These are phyloP conservation scores for Calameuta filiformis DNA, from an alignment of 2,888 invertebrate genomes.

Conservation along the genomic window DNA sequence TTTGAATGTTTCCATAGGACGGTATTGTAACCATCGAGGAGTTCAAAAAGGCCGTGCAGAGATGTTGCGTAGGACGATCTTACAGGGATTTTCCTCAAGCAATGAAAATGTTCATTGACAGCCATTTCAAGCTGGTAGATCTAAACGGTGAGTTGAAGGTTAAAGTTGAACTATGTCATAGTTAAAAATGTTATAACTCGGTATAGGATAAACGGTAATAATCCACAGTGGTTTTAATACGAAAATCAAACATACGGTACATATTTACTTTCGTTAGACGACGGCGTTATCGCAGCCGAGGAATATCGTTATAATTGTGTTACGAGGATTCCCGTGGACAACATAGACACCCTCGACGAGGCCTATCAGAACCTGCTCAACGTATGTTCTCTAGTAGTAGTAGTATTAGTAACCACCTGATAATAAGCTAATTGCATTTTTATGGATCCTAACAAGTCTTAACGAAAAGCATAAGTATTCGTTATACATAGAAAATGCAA, in stretches of 20 bases:
- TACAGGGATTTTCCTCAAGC: conserved; percentile 87
- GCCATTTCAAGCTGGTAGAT: conserved; percentile 85
- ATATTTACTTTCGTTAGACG: conserved; percentile 62
- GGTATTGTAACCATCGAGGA: conserved; percentile 84
- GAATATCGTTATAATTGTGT: conserved; percentile 88
- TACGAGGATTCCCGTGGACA: conserved; percentile 82
- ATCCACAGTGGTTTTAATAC: background rate
- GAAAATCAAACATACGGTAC: background rate
- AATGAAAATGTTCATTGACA: conserved; percentile 87
- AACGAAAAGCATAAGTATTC: background rate
- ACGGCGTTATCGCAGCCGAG: conserved; percentile 82
- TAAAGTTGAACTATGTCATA: background rate
- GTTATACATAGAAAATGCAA: conserved; percentile 5
- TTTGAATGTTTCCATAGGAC: conserved; percentile 70
- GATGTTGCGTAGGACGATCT: conserved; percentile 80
- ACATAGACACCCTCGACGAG: conserved; percentile 80
- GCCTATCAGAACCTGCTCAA: conserved; percentile 81
- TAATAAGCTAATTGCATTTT: background rate
- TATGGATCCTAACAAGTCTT: background rate
- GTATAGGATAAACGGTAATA: background rate
- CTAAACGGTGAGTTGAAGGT: conserved; percentile 70
- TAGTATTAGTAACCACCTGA: background rate
- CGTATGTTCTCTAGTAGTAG: conserved; percentile 69
- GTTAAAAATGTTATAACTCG: background rate
- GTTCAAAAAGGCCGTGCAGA: conserved; percentile 84